These are phyloP conservation scores for Pollenia amentaria DNA, from an alignment of 2,888 invertebrate genomes.

Conservation along the genomic window DNA sequence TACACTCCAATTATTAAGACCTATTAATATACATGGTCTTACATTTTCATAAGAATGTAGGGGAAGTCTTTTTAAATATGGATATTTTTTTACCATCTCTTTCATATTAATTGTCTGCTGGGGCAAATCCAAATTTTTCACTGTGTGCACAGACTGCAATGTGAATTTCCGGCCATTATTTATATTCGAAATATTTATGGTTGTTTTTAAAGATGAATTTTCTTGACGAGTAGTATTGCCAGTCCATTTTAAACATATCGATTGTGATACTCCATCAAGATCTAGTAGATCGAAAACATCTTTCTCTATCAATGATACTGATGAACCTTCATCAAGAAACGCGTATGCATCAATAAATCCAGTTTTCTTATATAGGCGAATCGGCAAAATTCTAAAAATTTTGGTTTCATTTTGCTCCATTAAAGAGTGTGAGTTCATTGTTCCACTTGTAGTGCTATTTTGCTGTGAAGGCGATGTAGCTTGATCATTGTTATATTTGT, in stretches of 20 bases:
- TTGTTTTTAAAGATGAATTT: not conserved
- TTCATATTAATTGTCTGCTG: slow-evolving; percentile 6
- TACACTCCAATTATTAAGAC: slow-evolving; percentile 46
- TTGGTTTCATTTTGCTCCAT: not conserved
- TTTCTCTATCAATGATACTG: slow-evolving; percentile 23
- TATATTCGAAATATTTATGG: too few species aligned
- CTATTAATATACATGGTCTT: slow-evolving; percentile 52
- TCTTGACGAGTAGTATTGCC: slow-evolving; percentile 29
- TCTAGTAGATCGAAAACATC: slow-evolving; percentile 10
- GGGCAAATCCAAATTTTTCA: too few species aligned
- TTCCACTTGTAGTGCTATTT: slow-evolving; percentile 10
- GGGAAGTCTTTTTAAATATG: slow-evolving; percentile 35
- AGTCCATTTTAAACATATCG: slow-evolving; percentile 12
- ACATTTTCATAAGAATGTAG: slow-evolving; percentile 53
- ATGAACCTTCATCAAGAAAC: slow-evolving; percentile 43
- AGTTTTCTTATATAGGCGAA: not conserved
- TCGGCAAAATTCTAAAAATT: not conserved
- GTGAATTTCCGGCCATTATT: too few species aligned
- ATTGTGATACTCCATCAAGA: not conserved
- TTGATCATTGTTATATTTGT: too few species aligned
- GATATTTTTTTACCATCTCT: slow-evolving; percentile 5
- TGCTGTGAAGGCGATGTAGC: too few species aligned
- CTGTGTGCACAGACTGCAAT: not conserved
- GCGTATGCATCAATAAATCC: slow-evolving; percentile 11
- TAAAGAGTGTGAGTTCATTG: not conserved